phyloP scores from a whole-genome alignment of 2,797 vertebrate genomes.

The Anguilla obscura region DNA sequence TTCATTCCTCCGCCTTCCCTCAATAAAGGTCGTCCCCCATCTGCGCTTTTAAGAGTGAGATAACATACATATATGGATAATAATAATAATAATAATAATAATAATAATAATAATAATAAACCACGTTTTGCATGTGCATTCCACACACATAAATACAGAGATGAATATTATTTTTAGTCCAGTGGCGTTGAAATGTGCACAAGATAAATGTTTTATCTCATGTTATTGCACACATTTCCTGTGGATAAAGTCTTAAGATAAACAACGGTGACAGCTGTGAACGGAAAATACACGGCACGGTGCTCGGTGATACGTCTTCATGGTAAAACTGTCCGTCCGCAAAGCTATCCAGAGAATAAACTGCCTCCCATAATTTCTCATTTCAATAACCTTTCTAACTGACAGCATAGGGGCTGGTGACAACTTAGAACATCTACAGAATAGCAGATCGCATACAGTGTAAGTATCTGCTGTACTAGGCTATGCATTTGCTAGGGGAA shows the following conservation, averaged over 20 bases:
- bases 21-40: conserved; percentile 7
- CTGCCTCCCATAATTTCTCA: neutral
- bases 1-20: conserved; percentile 18
- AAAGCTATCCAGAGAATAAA: neutral
- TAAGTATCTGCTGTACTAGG: neutral
- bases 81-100: neutral
- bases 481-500: neutral
- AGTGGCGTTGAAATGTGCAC: neutral
- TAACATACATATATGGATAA: neutral
- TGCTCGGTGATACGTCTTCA: neutral
- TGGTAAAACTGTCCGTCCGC: neutral
- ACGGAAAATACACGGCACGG: neutral
- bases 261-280: neutral
- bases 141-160: neutral
- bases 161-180: neutral
- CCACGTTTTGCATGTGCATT: neutral
- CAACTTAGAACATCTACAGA: neutral
- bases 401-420: neutral
- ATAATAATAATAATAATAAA: conserved; percentile 1
- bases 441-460: neutral
- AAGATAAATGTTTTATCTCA: neutral
- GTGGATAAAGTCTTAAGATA: neutral
- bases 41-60: neutral
- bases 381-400: neutral
- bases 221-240: neutral